A percentile compares a stretch with the other conserved stretches of the same genome.
Evolutionary conservation across 2,113 vertebrate species (phyloP).

Genomic region (Pipra filicauda): DNA sequence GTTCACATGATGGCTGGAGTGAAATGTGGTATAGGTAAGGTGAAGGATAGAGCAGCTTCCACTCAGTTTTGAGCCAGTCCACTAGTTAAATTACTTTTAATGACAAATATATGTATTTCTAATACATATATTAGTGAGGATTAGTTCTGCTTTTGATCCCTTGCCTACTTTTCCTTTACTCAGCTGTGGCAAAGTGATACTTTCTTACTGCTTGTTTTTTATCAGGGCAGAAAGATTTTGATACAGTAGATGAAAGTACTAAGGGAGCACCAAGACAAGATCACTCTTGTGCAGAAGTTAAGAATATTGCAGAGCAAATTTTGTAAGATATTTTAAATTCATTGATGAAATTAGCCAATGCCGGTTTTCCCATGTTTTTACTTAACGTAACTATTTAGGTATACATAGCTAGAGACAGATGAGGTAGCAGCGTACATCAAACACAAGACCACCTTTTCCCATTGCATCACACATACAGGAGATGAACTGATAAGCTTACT

Average conservation of each 20-base stretch:
- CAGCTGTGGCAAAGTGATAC: neutral
- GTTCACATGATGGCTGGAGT: neutral
- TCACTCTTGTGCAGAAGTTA: neutral
- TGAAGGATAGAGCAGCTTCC: neutral
- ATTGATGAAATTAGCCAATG: neutral
- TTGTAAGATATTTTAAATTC: neutral
- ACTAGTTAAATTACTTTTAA: neutral
- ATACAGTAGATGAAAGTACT: neutral
- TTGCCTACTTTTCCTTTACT: neutral
- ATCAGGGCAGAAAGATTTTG: neutral
- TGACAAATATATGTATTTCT: neutral
- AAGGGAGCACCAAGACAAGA: neutral
- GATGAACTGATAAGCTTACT: neutral
- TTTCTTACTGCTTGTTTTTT: neutral
- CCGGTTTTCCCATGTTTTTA: neutral
- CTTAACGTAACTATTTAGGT: neutral
- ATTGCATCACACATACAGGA: neutral
- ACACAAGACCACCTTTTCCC: neutral
- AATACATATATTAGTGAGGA: neutral
- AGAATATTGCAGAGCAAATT: neutral
- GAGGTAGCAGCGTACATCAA: neutral
- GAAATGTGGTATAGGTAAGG: neutral
- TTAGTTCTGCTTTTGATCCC: neutral
- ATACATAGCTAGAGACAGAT: neutral
- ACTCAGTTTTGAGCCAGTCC: neutral